Evolutionary conservation across 2,797 vertebrate species (phyloP).

Genomic region (Arctocebus calabarensis): DNA sequence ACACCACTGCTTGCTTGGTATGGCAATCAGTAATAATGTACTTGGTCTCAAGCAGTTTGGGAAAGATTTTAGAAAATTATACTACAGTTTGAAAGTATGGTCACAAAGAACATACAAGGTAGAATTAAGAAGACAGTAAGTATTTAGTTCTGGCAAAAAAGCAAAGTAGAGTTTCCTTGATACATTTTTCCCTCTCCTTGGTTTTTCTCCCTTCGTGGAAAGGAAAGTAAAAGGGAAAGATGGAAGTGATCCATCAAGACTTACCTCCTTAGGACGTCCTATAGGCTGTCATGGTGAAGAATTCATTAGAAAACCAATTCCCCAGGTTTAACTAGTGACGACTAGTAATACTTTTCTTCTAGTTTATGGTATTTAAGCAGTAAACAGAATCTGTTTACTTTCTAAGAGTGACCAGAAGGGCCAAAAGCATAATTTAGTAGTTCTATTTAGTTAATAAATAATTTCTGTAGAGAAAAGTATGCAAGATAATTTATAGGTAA

Average conservation of each 20-base stretch:
- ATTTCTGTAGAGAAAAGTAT: neutral
- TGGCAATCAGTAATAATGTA: fast-evolving
- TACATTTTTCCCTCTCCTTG: neutral
- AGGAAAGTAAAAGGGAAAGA: neutral
- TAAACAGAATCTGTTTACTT: neutral
- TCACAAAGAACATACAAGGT: neutral
- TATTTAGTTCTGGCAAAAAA: neutral
- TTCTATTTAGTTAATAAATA: neutral
- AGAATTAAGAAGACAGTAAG: neutral
- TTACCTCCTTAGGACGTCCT: neutral
- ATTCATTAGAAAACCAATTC: neutral
- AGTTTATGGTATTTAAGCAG: neutral
- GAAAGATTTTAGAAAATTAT: neutral
- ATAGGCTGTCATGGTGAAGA: neutral
- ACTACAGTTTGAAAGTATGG: neutral
- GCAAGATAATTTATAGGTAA: neutral
- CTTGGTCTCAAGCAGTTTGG: neutral
- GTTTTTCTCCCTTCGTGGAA: neutral
- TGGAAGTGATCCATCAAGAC: neutral
- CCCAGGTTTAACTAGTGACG: neutral
- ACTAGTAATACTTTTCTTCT: neutral
- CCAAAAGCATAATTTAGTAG: neutral
- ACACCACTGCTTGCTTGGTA: fast-evolving
- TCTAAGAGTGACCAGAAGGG: neutral
- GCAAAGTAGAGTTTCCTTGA: neutral